Conservation (phyloP, 1,140 invertebrate species). For the Mya arenaria region DNA sequence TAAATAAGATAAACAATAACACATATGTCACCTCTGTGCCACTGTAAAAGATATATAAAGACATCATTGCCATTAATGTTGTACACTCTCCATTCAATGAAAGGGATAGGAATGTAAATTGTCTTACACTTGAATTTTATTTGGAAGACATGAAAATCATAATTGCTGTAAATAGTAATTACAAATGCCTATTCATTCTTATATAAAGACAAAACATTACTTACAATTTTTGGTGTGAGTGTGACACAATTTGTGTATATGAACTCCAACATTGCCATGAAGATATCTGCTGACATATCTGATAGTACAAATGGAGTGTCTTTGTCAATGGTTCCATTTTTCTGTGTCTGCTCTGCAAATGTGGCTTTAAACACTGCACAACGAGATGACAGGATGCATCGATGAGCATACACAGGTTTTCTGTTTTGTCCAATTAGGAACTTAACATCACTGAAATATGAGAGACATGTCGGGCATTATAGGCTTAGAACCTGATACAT, state of each 20-base stretch:
- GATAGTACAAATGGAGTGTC: slow-evolving; percentile 77
- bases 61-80: no score
- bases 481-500: not conserved
- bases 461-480: not conserved
- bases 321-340: slow-evolving; percentile 64
- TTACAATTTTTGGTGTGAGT: slow-evolving; percentile 76
- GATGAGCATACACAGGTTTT: slow-evolving; percentile 78
- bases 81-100: no score
- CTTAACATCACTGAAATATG: slow-evolving; percentile 76
- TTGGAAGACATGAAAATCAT: no score
- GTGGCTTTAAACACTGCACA: slow-evolving; percentile 80
- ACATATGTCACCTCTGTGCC: no score
- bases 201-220: no score
- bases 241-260: slow-evolving; percentile 80
- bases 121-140: no score
- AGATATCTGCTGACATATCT: slow-evolving; percentile 77
- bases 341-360: slow-evolving; percentile 75
- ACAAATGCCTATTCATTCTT: no score
- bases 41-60: no score
- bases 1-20: no score
- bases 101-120: no score
- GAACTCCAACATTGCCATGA: slow-evolving; percentile 78
- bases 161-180: no score
- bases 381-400: slow-evolving; percentile 77
- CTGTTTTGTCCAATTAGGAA: slow-evolving; percentile 77